Conservation (phyloP, 1,140 invertebrate species). For the Platorchestia sp. region DNA sequence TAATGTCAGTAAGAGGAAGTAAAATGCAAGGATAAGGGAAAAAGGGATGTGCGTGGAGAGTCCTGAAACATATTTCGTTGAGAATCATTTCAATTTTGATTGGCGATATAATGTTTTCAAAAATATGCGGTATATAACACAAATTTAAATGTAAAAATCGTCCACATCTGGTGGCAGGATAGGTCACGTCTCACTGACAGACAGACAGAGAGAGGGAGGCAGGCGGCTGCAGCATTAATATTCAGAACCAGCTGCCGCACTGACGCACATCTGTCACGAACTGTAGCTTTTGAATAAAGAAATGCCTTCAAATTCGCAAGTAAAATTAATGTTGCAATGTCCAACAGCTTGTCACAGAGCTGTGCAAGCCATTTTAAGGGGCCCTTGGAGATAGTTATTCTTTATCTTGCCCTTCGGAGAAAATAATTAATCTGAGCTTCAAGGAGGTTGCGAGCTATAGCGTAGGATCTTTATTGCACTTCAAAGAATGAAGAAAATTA, state of each 20-base stretch:
- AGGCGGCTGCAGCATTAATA: constrained; percentile 21
- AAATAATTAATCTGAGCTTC: not conserved
- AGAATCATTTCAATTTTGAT: not conserved
- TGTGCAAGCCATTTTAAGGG: not conserved
- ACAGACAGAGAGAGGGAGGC: not conserved
- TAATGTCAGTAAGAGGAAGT: no score
- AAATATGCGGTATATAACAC: not conserved
- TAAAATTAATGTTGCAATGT: constrained; percentile 36
- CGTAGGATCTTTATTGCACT: not conserved
- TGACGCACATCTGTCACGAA: not conserved
- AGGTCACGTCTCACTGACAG: not conserved
- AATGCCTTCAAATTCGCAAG: constrained; percentile 17
- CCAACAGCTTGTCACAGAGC: not conserved
- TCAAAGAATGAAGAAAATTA: not conserved
- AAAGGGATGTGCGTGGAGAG: no score
- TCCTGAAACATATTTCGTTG: no score
- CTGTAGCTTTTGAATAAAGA: constrained; percentile 28
- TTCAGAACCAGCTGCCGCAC: not conserved
- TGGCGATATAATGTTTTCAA: not conserved
- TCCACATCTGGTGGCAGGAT: not conserved
- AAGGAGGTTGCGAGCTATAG: not conserved
- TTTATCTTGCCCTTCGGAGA: not conserved
- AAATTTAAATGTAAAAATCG: not conserved
- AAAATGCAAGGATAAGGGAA: no score
- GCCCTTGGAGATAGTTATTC: not conserved